Evolutionary conservation across 64 coral and sea anemone species (phyloP), one percentile per base, ranked within the genome.

Genomic region (Montipora foliosa): DNA sequence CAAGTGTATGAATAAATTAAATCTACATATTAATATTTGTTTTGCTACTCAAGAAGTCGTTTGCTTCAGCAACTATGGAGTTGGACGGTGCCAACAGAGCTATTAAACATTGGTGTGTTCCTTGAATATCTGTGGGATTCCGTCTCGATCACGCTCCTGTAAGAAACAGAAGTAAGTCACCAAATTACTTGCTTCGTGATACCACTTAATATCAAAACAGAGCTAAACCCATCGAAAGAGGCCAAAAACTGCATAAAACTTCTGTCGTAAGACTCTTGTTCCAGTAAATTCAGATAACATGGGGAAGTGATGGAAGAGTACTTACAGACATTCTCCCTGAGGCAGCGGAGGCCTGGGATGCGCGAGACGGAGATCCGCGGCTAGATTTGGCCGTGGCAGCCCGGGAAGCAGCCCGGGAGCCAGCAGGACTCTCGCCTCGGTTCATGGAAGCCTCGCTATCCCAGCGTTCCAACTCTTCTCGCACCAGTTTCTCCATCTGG

Each of bases 391-490:
- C 98, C 0, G 98, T 99, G 69, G 91, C 81, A 74, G 79, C 91
- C 62, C 95, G 98, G 76, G 95, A 99, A 69, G 91, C 81, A 74
- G 79, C 91, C 62, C 95, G 98, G 70, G 95, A 99, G 24, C 71
- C 97, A 49, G 83, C 75, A 12, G 94, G 94, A 29, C 98, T 96
- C 44, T 81, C 84, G 10, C 84, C 88, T 37, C 95, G 95, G 79
- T 89, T 96, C 95, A 99, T 94, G 75, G 95, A 96, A 5, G 98
- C 92, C 75, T 96, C 95, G 75, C 98, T 99, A 13, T 94, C 95
- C 98, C 98, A 99, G 79, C 95, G 92, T 79, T 99, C 98, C 45
- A 99, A 90, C 37, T 99, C 98, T 82, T 99, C 98, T 49, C 98
- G 89, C 14, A 99, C 98, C 21, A 99, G 92, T 74, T 94, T 94